Percentiles rank a stretch among this genome's conserved stretches.
phyloP scores from a whole-genome alignment of 2,113 vertebrate species.

The Proteles cristata region DNA sequence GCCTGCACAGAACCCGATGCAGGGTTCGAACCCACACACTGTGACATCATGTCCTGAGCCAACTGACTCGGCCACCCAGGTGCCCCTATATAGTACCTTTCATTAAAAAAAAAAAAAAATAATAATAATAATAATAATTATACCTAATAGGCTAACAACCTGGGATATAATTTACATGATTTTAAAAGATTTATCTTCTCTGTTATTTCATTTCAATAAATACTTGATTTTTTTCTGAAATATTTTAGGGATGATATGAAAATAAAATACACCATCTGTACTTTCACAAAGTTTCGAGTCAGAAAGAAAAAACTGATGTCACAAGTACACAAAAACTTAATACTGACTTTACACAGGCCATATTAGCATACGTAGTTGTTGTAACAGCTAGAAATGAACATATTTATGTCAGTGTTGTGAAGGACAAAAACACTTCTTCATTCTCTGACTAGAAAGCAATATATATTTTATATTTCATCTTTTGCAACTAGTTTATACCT shows the following conservation, averaged over 20 bases:
- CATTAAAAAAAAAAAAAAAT: not conserved
- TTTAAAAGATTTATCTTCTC: not conserved
- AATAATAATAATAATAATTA: not conserved
- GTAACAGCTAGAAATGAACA: not conserved
- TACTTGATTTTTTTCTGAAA: not conserved
- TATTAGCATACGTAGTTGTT: not conserved
- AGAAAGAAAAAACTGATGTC: not conserved
- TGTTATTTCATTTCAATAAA: slow-evolving; percentile 35
- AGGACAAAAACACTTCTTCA: not conserved
- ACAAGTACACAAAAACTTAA: not conserved
- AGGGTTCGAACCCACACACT: too few relatives aligned
- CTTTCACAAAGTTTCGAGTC: not conserved
- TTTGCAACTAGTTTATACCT: not conserved
- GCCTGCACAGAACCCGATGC: too few relatives aligned
- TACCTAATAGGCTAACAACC: not conserved
- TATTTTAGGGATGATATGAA: not conserved
- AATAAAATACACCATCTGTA: slow-evolving; percentile 16
- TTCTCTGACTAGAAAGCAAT: not conserved
- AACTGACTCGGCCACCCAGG: too few relatives aligned
- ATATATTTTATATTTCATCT: not conserved
- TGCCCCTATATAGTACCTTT: not conserved
- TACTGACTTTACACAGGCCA: slow-evolving; percentile 1
- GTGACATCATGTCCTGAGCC: too few relatives aligned
- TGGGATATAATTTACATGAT: not conserved
- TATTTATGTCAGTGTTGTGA: not conserved